A percentile compares a stretch with the other conserved stretches of the same genome.
Evolutionary conservation across 2,888 invertebrate species (phyloP).

Genomic region (Pammene aurita): DNA sequence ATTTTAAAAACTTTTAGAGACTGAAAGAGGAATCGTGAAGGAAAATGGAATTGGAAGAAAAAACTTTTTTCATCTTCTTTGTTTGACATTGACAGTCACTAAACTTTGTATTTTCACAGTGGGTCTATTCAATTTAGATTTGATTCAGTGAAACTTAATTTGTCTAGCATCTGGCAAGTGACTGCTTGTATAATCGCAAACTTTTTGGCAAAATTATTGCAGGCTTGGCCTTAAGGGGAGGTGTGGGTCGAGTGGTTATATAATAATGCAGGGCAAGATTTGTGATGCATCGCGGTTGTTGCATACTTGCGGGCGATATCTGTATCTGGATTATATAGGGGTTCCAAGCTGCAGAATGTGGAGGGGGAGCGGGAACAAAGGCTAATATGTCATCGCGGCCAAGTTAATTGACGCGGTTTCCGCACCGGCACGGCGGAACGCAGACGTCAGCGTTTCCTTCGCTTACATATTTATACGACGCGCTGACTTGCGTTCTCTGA

Average conservation of each 20-base stretch:
- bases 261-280: slow-evolving; percentile 49
- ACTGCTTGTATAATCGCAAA: slow-evolving; percentile 62
- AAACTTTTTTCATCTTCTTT: slow-evolving; percentile 84
- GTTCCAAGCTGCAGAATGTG: slow-evolving; percentile 68
- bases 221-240: slow-evolving; percentile 14
- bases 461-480: slow-evolving; percentile 77
- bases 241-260: slow-evolving; percentile 23
- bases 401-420: slow-evolving; percentile 83
- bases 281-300: slow-evolving; percentile 50
- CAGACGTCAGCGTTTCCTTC: slow-evolving; percentile 77
- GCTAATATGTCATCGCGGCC: slow-evolving; percentile 81
- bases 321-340: slow-evolving; percentile 46
- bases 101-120: slow-evolving; percentile 80
- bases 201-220: slow-evolving; percentile 25
- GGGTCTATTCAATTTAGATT: slow-evolving; percentile 81
- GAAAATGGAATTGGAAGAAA: slow-evolving; percentile 80
- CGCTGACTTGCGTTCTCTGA: slow-evolving; percentile 52
- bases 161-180: slow-evolving; percentile 73
- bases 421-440: slow-evolving; percentile 77
- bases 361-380: slow-evolving; percentile 71
- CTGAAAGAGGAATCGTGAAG: slow-evolving; percentile 80
- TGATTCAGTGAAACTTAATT: slow-evolving; percentile 60
- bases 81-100: slow-evolving; percentile 82
- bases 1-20: slow-evolving; percentile 82
- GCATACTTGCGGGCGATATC: slow-evolving; percentile 50